Conservation (phyloP, 2,888 invertebrate genomes). For the Agrotis puta region DNA sequence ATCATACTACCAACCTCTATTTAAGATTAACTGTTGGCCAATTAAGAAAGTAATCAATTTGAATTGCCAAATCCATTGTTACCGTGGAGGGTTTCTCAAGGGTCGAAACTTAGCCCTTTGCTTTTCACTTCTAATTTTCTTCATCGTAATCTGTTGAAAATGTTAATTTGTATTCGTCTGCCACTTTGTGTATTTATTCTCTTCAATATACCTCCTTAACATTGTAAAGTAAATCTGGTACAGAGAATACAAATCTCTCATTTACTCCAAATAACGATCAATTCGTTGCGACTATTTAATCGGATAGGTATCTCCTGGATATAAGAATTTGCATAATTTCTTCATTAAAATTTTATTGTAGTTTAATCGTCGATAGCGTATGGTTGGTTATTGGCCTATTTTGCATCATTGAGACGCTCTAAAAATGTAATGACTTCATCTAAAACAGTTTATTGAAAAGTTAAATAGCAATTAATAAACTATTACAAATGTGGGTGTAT, state of each 20-base stretch:
- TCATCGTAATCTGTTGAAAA: too few relatives aligned
- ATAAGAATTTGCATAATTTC: neutral
- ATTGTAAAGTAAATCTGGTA: too few relatives aligned
- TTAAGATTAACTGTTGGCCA: too few relatives aligned
- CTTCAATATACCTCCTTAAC: neutral
- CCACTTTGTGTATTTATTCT: neutral
- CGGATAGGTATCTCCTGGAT: neutral
- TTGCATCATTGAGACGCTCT: slow-evolving; percentile 19
- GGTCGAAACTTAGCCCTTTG: neutral
- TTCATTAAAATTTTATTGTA: neutral
- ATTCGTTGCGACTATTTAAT: neutral
- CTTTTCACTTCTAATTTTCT: too few relatives aligned
- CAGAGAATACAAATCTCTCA: neutral
- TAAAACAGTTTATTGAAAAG: slow-evolving; percentile 35
- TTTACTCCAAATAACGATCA: neutral
- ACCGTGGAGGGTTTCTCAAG: neutral
- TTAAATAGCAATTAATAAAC: slow-evolving; percentile 52
- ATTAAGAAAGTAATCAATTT: neutral
- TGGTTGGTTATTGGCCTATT: neutral
- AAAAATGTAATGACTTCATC: slow-evolving; percentile 51
- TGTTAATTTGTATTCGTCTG: neutral
- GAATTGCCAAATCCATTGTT: neutral
- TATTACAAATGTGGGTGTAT: slow-evolving; percentile 52
- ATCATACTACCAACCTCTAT: neutral
- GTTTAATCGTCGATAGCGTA: neutral